A percentile compares a stretch with the other conserved stretches of the same genome.
Conservation (phyloP, 1,140 invertebrate species). For the Ericerus pela region DNA sequence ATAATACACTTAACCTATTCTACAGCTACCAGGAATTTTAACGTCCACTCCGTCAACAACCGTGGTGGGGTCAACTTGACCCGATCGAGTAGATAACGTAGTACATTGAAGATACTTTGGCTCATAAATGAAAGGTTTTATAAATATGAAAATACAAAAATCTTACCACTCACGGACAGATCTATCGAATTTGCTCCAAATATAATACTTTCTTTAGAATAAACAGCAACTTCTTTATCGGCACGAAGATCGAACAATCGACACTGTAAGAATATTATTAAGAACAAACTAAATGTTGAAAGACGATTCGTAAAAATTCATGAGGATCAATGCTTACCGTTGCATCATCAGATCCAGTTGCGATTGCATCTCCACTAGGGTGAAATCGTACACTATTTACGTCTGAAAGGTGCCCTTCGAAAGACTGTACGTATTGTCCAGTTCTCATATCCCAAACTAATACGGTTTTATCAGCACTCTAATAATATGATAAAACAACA, state of each 20-base stretch:
- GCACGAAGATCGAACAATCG: slow-evolving; percentile 94
- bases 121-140: too few relatives aligned
- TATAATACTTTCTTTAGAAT: slow-evolving; percentile 93
- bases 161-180: slow-evolving; percentile 81
- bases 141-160: too few relatives aligned
- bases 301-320: background rate
- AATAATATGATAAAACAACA: too few relatives aligned
- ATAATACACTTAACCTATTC: background rate
- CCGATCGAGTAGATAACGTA: too few relatives aligned
- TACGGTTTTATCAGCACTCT: slow-evolving; percentile 93
- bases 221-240: slow-evolving; percentile 92
- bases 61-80: background rate
- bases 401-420: slow-evolving; percentile 96
- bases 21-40: too few relatives aligned
- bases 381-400: slow-evolving; percentile 97
- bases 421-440: slow-evolving; percentile 94
- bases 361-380: slow-evolving; percentile 97
- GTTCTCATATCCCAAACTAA: slow-evolving; percentile 99
- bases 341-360: slow-evolving; percentile 94
- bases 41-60: too few relatives aligned
- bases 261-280: slow-evolving; percentile 45
- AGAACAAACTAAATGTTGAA: slow-evolving; percentile 14
- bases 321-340: slow-evolving; percentile 42
- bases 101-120: too few relatives aligned
- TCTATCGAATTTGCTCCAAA: slow-evolving; percentile 98